These are phyloP conservation scores for Microtus ochrogaster DNA, from an alignment of 2,113 vertebrate genomes.

Conservation along the genomic window DNA sequence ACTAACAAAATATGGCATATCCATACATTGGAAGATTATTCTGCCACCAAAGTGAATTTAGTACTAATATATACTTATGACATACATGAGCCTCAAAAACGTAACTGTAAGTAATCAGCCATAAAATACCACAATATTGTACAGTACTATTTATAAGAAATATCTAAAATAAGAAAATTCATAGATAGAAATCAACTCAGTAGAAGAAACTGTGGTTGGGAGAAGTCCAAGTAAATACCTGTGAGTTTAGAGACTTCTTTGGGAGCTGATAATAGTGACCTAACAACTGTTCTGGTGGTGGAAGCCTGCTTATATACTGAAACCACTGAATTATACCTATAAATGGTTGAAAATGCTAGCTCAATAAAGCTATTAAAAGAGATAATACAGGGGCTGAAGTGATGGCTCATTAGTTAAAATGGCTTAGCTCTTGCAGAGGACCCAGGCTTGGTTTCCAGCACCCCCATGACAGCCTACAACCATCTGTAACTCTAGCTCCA, in stretches of 20 bases:
- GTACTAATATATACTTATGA: neutral
- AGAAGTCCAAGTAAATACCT: neutral
- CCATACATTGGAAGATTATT: neutral
- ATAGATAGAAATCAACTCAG: neutral
- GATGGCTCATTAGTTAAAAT: neutral
- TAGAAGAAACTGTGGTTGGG: neutral
- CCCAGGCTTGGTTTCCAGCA: neutral
- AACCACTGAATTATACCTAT: neutral
- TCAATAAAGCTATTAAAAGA: neutral
- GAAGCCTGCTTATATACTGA: neutral
- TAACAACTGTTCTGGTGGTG: neutral
- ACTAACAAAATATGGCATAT: neutral
- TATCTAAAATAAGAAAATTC: neutral
- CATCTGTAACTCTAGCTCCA: neutral
- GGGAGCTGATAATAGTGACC: neutral
- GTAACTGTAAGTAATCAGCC: neutral
- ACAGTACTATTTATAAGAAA: neutral
- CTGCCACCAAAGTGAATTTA: constrained; percentile 4
- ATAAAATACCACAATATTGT: neutral
- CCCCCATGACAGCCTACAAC: neutral
- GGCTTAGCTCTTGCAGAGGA: neutral
- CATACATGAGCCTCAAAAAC: neutral
- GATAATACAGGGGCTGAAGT: no score
- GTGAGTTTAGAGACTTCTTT: neutral
- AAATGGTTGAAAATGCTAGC: neutral